phyloP scores from a whole-genome alignment of 2,888 invertebrate species.

The Andrena praecox region DNA sequence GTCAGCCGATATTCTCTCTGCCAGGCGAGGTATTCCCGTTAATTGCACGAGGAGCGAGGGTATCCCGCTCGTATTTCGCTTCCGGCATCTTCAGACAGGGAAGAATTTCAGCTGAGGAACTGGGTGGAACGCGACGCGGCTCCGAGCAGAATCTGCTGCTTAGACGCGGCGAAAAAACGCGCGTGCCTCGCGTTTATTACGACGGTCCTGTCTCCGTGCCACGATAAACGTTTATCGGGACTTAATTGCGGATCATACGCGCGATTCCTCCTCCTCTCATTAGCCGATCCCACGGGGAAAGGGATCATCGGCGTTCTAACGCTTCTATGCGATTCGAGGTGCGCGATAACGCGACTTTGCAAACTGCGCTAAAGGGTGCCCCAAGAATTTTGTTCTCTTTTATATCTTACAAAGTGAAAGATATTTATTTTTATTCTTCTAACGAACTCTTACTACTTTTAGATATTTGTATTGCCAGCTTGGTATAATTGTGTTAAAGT shows the following conservation, averaged over 20 bases:
- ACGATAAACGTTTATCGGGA: constrained; percentile 49
- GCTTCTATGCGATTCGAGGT: background rate
- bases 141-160: constrained; percentile 28
- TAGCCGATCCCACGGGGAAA: background rate
- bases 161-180: constrained; percentile 16
- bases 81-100: constrained; percentile 63
- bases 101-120: constrained; percentile 57
- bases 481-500: no score
- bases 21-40: constrained; percentile 50
- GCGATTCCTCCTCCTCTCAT: background rate
- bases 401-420: no score
- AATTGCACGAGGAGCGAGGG: constrained; percentile 54
- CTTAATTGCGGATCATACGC: constrained; percentile 29
- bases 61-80: constrained; percentile 66
- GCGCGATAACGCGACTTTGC: no score
- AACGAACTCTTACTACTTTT: no score
- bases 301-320: background rate
- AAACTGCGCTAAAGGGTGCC: no score
- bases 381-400: no score
- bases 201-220: background rate
- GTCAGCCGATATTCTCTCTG: constrained; percentile 47
- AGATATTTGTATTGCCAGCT: no score
- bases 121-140: constrained; percentile 46
- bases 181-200: constrained; percentile 17
- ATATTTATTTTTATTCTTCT: no score